Evolutionary conservation across 2,888 invertebrate species (phyloP).

Genomic region (Tenthredo amoena): DNA sequence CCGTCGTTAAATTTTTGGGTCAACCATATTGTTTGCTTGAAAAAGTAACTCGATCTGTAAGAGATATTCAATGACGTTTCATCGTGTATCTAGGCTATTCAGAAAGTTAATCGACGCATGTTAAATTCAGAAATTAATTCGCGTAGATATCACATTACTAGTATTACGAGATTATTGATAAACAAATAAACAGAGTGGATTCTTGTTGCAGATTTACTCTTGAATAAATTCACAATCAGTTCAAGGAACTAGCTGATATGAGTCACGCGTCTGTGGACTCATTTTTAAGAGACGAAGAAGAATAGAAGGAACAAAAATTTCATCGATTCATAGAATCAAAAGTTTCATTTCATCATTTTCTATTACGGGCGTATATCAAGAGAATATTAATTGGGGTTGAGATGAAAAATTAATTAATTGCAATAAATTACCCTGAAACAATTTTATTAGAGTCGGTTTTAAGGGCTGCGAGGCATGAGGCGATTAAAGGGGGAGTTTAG

Average conservation of each 20-base stretch:
- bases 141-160: background rate
- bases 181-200: background rate
- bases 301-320: background rate
- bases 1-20: background rate
- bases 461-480: background rate
- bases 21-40: background rate
- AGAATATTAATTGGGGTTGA: background rate
- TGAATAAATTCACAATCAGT: background rate
- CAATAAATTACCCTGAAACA: background rate
- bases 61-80: background rate
- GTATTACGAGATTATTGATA: background rate
- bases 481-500: background rate
- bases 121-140: background rate
- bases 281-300: too few relatives aligned
- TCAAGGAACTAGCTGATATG: background rate
- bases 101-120: background rate
- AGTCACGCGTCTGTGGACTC: too few relatives aligned
- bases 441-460: background rate
- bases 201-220: background rate
- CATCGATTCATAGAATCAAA: background rate
- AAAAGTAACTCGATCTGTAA: conserved; percentile 2
- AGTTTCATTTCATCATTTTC: background rate
- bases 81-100: background rate
- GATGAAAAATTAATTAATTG: background rate
- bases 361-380: background rate